A percentile compares a stretch with the other conserved stretches of the same genome.
Conservation (phyloP, 2,113 vertebrate genomes). For the Propithecus coquereli region DNA sequence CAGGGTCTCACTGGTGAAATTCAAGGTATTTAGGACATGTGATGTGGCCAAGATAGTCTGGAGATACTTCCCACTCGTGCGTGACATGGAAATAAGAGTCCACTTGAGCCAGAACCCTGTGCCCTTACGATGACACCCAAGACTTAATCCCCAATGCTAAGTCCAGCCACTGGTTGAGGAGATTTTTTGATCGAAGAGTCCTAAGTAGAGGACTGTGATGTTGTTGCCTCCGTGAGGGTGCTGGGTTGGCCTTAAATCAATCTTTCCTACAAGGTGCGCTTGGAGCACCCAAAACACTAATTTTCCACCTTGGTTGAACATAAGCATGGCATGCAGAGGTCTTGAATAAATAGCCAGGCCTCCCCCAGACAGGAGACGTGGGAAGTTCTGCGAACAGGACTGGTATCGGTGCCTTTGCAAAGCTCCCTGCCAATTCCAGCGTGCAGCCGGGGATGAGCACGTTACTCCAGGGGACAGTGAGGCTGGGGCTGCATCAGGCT, state of each 20-base stretch:
- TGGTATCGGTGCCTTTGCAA: neutral
- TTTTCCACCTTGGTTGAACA: neutral
- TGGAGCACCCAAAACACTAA: neutral
- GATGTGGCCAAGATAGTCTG: neutral
- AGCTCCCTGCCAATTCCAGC: neutral
- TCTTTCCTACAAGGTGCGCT: neutral
- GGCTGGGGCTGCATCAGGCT: neutral
- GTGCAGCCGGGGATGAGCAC: neutral
- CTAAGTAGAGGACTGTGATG: neutral
- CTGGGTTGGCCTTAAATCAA: neutral
- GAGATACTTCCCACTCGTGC: neutral
- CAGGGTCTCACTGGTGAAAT: neutral
- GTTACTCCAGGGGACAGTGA: neutral
- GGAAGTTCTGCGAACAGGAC: neutral
- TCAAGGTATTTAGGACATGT: neutral
- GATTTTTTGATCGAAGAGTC: neutral
- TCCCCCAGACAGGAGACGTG: neutral
- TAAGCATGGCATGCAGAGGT: neutral
- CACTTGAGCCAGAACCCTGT: too few species aligned
- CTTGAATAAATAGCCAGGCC: neutral
- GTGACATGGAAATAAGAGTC: neutral
- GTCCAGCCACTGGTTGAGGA: neutral
- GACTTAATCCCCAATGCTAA: neutral
- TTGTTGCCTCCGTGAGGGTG: neutral
- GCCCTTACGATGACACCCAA: rapidly evolving